Percentiles rank a stretch among this genome's conserved stretches.
These are phyloP conservation scores for Rhinoraja longicauda DNA, from an alignment of 2,797 vertebrate species.

Conservation along the genomic window DNA sequence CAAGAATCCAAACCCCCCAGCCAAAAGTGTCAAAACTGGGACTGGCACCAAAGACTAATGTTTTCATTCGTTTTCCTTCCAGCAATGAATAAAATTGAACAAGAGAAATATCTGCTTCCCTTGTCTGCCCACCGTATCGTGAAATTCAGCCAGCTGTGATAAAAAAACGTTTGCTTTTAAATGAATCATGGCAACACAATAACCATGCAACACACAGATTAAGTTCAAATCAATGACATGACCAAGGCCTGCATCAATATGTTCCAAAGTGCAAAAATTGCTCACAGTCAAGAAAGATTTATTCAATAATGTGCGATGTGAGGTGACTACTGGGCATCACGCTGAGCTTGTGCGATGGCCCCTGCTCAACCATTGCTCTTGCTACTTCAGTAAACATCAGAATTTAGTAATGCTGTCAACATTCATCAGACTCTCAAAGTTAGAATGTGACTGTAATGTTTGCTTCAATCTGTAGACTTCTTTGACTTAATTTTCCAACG, in stretches of 20 bases:
- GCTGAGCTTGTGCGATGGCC: conserved; percentile 41
- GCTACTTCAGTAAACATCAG: conserved; percentile 44
- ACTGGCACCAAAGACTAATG: conserved; percentile 68
- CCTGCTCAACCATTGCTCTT: conserved; percentile 47
- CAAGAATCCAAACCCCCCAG: conserved; percentile 72
- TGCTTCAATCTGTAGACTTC: conserved; percentile 47
- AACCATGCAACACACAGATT: conserved; percentile 61
- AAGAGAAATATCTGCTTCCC: conserved; percentile 48
- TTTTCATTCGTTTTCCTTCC: conserved; percentile 62
- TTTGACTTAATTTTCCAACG: conserved; percentile 43
- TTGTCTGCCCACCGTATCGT: conserved; percentile 49
- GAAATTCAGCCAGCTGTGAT: conserved; percentile 64
- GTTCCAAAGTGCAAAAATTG: conserved; percentile 65
- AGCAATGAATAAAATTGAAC: conserved; percentile 48
- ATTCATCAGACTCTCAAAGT: conserved; percentile 39
- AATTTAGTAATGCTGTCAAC: conserved; percentile 39
- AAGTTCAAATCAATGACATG: conserved; percentile 67
- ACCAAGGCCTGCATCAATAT: conserved; percentile 58
- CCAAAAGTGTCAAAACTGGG: conserved; percentile 73
- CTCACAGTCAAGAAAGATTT: conserved; percentile 58
- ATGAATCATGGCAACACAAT: conserved; percentile 74
- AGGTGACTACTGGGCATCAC: conserved; percentile 45
- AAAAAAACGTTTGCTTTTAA: conserved; percentile 80
- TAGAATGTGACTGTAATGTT: conserved; percentile 46
- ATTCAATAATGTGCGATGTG: conserved; percentile 58